phyloP scores from a whole-genome alignment of 2,797 vertebrate genomes.

The Halcyon chelicuti region DNA sequence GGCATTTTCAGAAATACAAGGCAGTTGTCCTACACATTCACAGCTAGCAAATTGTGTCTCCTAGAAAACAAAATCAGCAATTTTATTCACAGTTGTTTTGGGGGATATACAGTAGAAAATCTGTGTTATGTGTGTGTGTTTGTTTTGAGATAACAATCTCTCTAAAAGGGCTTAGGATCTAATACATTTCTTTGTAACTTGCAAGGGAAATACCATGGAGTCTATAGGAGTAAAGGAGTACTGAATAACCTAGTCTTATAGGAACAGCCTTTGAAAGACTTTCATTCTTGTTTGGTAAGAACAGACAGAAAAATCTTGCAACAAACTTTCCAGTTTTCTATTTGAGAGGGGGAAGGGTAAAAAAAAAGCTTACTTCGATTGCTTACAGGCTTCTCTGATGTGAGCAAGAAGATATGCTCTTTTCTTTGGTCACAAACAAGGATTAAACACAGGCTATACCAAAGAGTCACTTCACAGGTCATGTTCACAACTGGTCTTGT shows the following conservation, averaged over 20 bases:
- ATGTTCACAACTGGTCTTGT: neutral
- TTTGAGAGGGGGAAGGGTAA: neutral
- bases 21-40: neutral
- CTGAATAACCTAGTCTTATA: neutral
- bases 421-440: neutral
- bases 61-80: neutral
- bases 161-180: neutral
- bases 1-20: neutral
- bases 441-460: neutral
- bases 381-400: neutral
- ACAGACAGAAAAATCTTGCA: neutral
- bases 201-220: neutral
- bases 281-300: neutral
- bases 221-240: neutral
- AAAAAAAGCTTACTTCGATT: neutral
- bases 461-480: neutral
- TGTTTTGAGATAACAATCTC: neutral
- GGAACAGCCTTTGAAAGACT: neutral
- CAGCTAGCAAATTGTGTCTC: neutral
- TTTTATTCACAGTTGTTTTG: neutral
- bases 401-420: neutral
- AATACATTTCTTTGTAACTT: neutral
- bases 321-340: neutral
- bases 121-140: neutral
- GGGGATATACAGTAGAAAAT: neutral